Evolutionary conservation across 2,113 vertebrate species (phyloP), one percentile per base, ranked within the genome.

Genomic region (Osmerus eperlanus): DNA sequence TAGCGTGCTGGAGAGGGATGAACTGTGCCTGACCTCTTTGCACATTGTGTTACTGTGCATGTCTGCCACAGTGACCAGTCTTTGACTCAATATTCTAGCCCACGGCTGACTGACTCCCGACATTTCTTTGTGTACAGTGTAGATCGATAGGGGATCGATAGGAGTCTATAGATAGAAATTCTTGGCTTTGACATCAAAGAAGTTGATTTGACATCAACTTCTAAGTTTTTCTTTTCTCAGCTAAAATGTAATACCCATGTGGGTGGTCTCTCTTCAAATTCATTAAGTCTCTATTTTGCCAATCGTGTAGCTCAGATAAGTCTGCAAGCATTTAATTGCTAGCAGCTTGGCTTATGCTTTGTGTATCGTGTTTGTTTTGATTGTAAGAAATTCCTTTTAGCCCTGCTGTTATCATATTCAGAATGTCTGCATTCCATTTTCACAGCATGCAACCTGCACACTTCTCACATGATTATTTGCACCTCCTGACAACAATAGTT

Each of bases 261-360:
- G 19, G 75, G 83, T 76, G 85, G 81, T 69, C 82, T 62, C 21
- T 19, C 41, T 68, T 71, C 7, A 55, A 63, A 65, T 18, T 75
- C 52, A 67, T 25, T 67, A 67, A 12, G 13, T 21, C 65, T 63
- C 78, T 18, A 36, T 60, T 36, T 54, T 36, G 15, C 64, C 51
- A 7, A 58, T 68, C 65, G 63, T n/a, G 32, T 21, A 62, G 18
- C 53, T 74, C 23, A 14, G 74, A 18, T 67, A 54, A 71, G 74
- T 41, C n/a, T 72, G 0, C 36, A 54, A 67, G 51, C 70, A 75
- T 73, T 71, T 56, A 47, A 55, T 1, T 32, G n/a, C 25, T 52
- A 55, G 55, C n/a, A 29, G 28, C 28, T 65, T 21, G 41, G 11
- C n/a, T 47, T 54, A 54, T 11, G 61, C 36, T 67, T 15, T 16